Evolutionary conservation across 2,113 vertebrate species (phyloP).

Genomic region (Prinia subflava): DNA sequence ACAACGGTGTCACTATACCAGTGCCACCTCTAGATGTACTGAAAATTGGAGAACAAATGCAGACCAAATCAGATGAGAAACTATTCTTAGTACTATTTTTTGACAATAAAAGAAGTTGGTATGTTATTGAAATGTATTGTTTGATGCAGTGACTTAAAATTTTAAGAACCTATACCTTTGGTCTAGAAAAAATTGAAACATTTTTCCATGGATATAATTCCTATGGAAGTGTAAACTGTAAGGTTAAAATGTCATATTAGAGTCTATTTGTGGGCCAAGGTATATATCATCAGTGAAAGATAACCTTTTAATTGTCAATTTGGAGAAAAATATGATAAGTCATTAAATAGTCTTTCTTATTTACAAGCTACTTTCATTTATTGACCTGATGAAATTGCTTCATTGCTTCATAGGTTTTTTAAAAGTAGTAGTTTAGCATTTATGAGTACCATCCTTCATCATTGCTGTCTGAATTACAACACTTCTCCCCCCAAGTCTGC

Average conservation of each 20-base stretch:
- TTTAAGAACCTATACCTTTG: neutral
- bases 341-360: neutral
- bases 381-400: neutral
- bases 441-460: neutral
- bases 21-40: constrained; percentile 92
- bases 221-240: neutral
- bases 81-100: constrained; percentile 96
- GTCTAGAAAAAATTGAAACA: neutral
- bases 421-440: neutral
- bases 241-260: neutral
- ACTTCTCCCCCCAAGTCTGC: neutral
- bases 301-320: neutral
- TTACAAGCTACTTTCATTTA: neutral
- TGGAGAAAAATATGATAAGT: neutral
- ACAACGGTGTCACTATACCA: constrained; percentile 95
- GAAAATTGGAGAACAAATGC: constrained; percentile 95
- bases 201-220: neutral
- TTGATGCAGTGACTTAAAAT: neutral
- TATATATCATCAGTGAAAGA: neutral
- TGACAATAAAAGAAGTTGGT: constrained; percentile 99
- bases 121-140: constrained; percentile 47
- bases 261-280: neutral
- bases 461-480: neutral
- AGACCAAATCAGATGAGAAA: constrained; percentile 94
- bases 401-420: neutral